Evolutionary conservation across 2,113 vertebrate species (phyloP), one percentile per base, ranked within the genome.

Genomic region (Girardinichthys multiradiatus): DNA sequence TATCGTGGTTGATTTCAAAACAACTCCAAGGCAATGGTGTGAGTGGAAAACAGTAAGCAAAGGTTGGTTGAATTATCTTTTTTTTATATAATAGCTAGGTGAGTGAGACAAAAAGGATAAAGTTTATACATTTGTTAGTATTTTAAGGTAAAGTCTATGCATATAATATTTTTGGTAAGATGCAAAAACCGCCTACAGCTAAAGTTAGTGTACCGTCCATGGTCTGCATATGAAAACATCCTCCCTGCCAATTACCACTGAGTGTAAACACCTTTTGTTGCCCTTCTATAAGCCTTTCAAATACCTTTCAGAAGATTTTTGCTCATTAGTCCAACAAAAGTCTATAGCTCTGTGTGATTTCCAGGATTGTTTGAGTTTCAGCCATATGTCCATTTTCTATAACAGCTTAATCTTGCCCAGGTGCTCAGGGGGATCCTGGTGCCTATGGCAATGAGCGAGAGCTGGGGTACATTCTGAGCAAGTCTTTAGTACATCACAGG

Each of bases 1-100:
- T 75, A 75, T 80, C 39, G 60, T 33, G 73, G 68, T 54, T 77
- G 70, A 72, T 83, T 79, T 83, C 45, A 69, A 71, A 86, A 79
- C 72, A 83, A 75, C 80, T 79, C 65, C 61, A 33, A 69, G 80
- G 79, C 62, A 74, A 61, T 31, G 58, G 70, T 83, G 79, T 30
- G 4, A 29, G 65, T 72, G 29, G 9, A 63, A 54, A 54, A 57
- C 24, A 63, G 4, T 29, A 24, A 30, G 10, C 4, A 70, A 71
- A 61, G n/a, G 33, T 70, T 71, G 29, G 30, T 26, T 4, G 33
- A 35, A 19, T 8, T 48, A 31, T 24, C 33, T 14, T 61, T 29
- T 42, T n/a, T 19, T 27, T 42, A 11, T 28, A 11, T 39, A 69
- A 69, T 21, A 26, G 26, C 30, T 26, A 5, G 7, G 21, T 24